phyloP scores from a whole-genome alignment of 2,888 invertebrate genomes.

The Thecocarcelia acutangulata region DNA sequence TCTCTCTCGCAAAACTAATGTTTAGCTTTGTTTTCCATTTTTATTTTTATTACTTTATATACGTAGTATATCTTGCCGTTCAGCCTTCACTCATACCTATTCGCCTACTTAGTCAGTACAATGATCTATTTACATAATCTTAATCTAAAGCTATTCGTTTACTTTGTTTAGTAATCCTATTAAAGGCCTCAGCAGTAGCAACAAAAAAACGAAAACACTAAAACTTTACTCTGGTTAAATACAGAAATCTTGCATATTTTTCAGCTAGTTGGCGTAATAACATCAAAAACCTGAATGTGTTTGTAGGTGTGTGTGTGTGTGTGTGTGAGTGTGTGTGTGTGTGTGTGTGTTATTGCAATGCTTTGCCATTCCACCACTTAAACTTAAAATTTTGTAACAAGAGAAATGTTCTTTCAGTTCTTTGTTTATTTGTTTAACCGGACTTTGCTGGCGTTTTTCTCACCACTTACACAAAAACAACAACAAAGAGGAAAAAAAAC shows the following conservation, averaged over 20 bases:
- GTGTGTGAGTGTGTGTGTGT: neutral
- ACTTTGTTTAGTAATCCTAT: constrained; percentile 66
- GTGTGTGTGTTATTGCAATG: constrained; percentile 22
- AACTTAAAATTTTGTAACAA: constrained; percentile 9
- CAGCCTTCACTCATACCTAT: constrained; percentile 20
- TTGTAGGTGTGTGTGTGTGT: neutral
- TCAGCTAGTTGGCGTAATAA: constrained; percentile 44
- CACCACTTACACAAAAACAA: constrained; percentile 1
- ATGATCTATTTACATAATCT: constrained; percentile 70
- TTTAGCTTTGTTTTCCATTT: constrained; percentile 11
- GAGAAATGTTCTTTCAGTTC: constrained; percentile 17
- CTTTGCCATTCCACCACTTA: constrained; percentile 1
- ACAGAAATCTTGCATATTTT: constrained; percentile 62
- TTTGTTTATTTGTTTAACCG: constrained; percentile 51
- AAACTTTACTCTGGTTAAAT: constrained; percentile 1
- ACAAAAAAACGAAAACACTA: constrained; percentile 17
- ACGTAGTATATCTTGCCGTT: constrained; percentile 8
- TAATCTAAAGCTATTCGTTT: constrained; percentile 68
- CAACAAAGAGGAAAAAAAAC: neutral
- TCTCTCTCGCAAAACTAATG: constrained; percentile 24
- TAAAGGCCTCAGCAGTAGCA: constrained; percentile 35
- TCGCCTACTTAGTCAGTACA: constrained; percentile 59
- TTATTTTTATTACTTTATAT: constrained; percentile 22
- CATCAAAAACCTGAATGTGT: neutral
- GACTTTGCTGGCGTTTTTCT: constrained; percentile 29